Evolutionary conservation across 2,113 vertebrate genomes (phyloP), one percentile per base, ranked within the genome.

Genomic region (Indicator maculatus): DNA sequence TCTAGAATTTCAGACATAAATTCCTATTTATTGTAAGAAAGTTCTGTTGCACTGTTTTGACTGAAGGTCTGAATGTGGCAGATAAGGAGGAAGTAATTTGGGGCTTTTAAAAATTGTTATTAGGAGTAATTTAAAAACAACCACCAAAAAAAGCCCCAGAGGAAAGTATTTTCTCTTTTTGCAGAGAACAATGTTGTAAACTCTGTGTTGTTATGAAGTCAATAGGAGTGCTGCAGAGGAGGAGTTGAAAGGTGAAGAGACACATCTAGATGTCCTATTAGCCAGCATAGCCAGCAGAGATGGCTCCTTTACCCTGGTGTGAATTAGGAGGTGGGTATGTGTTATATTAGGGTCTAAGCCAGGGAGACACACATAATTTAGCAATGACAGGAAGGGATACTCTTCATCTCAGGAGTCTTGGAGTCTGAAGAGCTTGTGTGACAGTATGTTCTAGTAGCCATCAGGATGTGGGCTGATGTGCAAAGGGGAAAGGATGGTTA

Each of bases 91-190:
- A 65, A 38, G 3, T 12, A 64, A 30, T 58, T 65, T 55, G 27
- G 4, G 3, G 45, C 24, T 88, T 85, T 55, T 8, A 56, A 20
- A 28, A 47, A 21, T 53, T 67, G 64, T 6, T 52, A 26, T 47
- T 66, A 67, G 6, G 24, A 39, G 8, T 79, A 38, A 89, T 66
- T 76, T 2, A 21, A 75, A 38, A 60, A 41, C 8, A 11, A 31
- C 31, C 3, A 7, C 3, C 11, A 26, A 53, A 26, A 53, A 52
- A 52, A 5, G 4, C 3, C 18, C 28, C 5, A 28, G 1, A n/a
- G 77, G 44, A 39, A 72, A 28, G 19, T 47, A 4, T 28, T 73
- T 73, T 55, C 16, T 47, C 28, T 1, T 39, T 88, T 64, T 85
- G 67, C 90, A 13, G 36, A 36, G 36, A 36, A 36, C 36, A 55